Conservation (phyloP, 2,797 vertebrate genomes). For the Darevskia mixta region DNA sequence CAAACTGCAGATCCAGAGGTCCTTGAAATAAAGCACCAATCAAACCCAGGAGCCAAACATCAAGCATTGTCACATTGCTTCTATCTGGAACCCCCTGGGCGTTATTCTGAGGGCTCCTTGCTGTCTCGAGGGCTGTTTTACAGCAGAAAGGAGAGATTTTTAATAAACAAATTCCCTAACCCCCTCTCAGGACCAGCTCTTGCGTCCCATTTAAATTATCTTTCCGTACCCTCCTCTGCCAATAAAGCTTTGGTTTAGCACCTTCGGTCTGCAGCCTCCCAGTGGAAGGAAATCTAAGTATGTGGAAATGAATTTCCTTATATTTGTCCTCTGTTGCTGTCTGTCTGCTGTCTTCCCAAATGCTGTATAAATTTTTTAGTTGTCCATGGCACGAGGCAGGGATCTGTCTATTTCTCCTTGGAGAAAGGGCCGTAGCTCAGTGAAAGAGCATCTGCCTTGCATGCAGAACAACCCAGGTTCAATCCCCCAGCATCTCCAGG, state of each 20-base stretch:
- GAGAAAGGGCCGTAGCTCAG: too few relatives aligned
- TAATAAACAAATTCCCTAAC: not conserved
- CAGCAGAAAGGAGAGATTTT: not conserved
- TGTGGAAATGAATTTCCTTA: not conserved
- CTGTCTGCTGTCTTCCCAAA: too few relatives aligned
- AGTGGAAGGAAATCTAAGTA: not conserved
- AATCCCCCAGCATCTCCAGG: too few relatives aligned
- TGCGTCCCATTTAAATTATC: not conserved
- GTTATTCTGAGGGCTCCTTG: not conserved
- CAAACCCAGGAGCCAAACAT: too few relatives aligned
- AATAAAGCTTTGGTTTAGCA: not conserved
- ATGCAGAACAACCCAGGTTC: too few relatives aligned
- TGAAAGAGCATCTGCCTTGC: too few relatives aligned
- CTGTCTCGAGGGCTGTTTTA: not conserved
- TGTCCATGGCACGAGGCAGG: too few relatives aligned
- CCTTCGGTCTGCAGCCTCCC: not conserved
- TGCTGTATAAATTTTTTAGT: too few relatives aligned
- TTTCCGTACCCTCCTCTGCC: not conserved
- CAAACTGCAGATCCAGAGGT: constrained; percentile 28
- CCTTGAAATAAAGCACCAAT: not conserved
- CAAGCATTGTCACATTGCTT: not conserved
- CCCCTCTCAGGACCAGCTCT: not conserved
- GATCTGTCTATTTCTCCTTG: too few relatives aligned
- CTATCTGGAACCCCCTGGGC: not conserved
- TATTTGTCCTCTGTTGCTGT: not conserved